These are phyloP conservation scores for Melieria crassipennis DNA, from an alignment of 2,888 invertebrate species.

Conservation along the genomic window DNA sequence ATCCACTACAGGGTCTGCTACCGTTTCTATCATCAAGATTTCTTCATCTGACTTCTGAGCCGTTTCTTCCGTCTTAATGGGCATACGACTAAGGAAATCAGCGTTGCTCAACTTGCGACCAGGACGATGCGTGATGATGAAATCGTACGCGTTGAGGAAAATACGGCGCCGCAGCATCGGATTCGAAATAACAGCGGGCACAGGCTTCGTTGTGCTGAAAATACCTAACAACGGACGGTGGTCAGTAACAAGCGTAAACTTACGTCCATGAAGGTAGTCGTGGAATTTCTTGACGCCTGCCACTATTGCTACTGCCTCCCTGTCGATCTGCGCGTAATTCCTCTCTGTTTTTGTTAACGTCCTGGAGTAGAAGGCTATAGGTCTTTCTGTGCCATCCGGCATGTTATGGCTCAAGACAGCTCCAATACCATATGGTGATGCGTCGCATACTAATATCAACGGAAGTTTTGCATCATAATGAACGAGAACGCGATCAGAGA, in stretches of 20 bases:
- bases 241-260: slow-evolving; percentile 34
- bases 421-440: no score
- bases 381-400: slow-evolving; percentile 22
- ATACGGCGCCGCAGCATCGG: slow-evolving; percentile 32
- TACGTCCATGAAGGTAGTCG: slow-evolving; percentile 37
- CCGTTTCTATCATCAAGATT: slow-evolving; percentile 34
- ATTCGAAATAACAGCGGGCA: slow-evolving; percentile 28
- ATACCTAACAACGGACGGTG: slow-evolving; percentile 36
- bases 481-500: no score
- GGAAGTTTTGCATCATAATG: no score
- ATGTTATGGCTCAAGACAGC: slow-evolving; percentile 13
- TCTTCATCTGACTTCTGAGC: neutral
- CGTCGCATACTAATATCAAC: no score
- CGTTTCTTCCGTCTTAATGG: slow-evolving; percentile 6
- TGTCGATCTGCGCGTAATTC: slow-evolving; percentile 26
- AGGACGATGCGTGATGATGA: slow-evolving; percentile 18
- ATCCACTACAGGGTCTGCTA: slow-evolving; percentile 15
- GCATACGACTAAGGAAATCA: slow-evolving; percentile 25
- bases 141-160: slow-evolving; percentile 34
- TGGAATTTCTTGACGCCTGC: slow-evolving; percentile 40
- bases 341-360: slow-evolving; percentile 26
- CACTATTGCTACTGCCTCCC: slow-evolving; percentile 37
- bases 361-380: slow-evolving; percentile 26
- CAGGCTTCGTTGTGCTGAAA: slow-evolving; percentile 37
- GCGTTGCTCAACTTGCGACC: slow-evolving; percentile 29